A percentile compares a stretch with the other conserved stretches of the same genome.
Conservation (phyloP, 2,113 vertebrate species). For the Heptranchias perlo region DNA sequence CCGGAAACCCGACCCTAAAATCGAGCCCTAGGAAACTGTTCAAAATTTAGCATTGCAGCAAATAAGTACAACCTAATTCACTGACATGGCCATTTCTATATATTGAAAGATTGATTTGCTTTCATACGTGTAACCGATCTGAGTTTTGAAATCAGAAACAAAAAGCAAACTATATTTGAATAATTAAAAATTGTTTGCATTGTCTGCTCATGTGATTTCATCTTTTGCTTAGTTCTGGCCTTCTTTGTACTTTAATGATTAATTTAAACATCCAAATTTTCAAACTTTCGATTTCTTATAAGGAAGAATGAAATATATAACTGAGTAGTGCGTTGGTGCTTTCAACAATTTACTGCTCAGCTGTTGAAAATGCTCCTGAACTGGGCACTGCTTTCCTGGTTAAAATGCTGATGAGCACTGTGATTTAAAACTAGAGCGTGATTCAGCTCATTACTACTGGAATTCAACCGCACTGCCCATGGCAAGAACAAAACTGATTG, state of each 20-base stretch:
- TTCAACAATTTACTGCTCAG: background rate
- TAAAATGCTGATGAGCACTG: background rate
- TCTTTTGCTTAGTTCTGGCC: background rate
- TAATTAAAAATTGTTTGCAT: background rate
- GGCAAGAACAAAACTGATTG: background rate
- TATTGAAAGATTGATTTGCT: background rate
- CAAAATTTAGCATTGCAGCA: background rate
- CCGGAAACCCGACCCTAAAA: too few relatives aligned
- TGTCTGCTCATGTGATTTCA: background rate
- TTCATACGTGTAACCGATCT: background rate
- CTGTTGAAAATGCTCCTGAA: background rate
- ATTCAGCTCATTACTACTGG: background rate
- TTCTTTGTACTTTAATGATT: background rate
- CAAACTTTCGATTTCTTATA: background rate
- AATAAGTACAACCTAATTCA: background rate
- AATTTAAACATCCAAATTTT: background rate
- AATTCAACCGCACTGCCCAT: background rate
- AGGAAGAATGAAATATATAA: background rate
- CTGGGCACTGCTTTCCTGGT: background rate
- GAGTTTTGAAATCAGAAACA: background rate
- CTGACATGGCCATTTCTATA: background rate
- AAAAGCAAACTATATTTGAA: background rate
- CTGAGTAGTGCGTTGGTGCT: background rate
- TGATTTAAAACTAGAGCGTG: background rate
- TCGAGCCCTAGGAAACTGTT: background rate